Conservation (phyloP, 2,888 invertebrate species). For the Loripinus fragilis region DNA sequence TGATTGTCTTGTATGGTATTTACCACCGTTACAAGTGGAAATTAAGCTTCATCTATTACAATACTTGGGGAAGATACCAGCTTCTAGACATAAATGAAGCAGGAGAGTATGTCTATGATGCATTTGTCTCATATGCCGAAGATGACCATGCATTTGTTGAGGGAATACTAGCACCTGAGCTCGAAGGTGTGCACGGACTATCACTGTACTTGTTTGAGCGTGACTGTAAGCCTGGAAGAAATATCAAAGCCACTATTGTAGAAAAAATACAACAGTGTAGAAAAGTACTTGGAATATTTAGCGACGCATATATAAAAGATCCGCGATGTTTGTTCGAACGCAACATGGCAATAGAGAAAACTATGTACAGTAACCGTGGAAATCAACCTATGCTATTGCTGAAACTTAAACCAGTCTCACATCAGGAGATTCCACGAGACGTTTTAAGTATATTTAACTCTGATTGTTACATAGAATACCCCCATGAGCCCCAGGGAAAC, state of each 20-base stretch:
- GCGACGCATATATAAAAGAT: constrained; percentile 53
- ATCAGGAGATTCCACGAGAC: constrained; percentile 29
- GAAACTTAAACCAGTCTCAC: constrained; percentile 10
- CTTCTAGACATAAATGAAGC: constrained; percentile 1
- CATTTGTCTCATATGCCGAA: constrained; percentile 48
- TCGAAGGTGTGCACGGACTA: constrained; percentile 37
- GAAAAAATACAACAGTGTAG: constrained; percentile 60
- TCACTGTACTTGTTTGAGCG: constrained; percentile 63
- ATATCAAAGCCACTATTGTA: constrained; percentile 63
- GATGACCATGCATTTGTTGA: constrained; percentile 33
- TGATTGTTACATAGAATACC: constrained; percentile 4
- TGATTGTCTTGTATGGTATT: constrained; percentile 33
- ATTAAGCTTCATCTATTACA: constrained; percentile 47
- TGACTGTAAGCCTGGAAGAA: constrained; percentile 62
- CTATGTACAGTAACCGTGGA: no score
- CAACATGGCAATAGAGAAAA: neutral
- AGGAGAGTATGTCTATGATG: constrained; percentile 35
- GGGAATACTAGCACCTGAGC: constrained; percentile 19
- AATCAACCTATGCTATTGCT: constrained; percentile 19
- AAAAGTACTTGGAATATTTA: constrained; percentile 62
- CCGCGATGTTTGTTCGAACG: constrained; percentile 66
- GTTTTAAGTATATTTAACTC: constrained; percentile 30
- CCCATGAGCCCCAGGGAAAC: neutral
- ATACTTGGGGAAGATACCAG: constrained; percentile 32
- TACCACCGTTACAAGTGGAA: constrained; percentile 57